phyloP scores from a whole-genome alignment of 2,113 vertebrate species.

The Lanius ludovicianus region DNA sequence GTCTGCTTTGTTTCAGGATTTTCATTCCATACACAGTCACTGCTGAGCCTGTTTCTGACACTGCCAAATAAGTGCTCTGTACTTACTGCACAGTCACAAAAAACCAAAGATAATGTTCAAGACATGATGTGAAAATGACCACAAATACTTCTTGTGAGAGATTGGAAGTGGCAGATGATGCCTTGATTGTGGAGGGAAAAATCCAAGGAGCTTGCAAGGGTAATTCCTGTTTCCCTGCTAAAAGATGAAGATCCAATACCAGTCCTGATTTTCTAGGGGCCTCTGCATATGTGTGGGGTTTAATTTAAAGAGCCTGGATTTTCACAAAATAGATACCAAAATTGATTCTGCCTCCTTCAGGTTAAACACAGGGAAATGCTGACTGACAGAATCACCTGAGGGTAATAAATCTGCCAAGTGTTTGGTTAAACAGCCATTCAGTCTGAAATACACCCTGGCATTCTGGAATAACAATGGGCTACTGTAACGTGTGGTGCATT shows the following conservation, averaged over 20 bases:
- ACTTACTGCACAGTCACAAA: not conserved
- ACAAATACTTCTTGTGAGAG: not conserved
- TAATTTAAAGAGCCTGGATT: conserved; percentile 28
- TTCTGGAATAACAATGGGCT: conserved; percentile 73
- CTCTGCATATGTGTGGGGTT: not conserved
- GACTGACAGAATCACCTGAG: conserved; percentile 75
- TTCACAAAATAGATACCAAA: conserved; percentile 53
- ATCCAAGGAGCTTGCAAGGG: conserved; percentile 56
- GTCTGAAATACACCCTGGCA: conserved; percentile 71
- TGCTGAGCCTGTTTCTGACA: not conserved
- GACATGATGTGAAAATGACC: conserved; percentile 4
- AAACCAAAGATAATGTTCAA: not conserved
- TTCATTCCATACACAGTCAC: not conserved
- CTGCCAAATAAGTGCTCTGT: not conserved
- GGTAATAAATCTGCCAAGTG: conserved; percentile 72
- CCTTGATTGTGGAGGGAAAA: not conserved
- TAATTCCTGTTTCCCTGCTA: not conserved
- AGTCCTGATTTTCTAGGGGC: not conserved
- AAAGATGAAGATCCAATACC: not conserved
- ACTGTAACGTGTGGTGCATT: conserved; percentile 68
- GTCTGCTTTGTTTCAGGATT: not conserved
- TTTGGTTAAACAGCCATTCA: conserved; percentile 79
- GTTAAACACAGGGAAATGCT: conserved; percentile 60
- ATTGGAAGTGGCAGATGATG: conserved; percentile 38
- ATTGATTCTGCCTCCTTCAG: conserved; percentile 72